Evolutionary conservation across 2,113 vertebrate genomes (phyloP), one percentile per base, ranked within the genome.

Genomic region (Rhynchomys soricoides): DNA sequence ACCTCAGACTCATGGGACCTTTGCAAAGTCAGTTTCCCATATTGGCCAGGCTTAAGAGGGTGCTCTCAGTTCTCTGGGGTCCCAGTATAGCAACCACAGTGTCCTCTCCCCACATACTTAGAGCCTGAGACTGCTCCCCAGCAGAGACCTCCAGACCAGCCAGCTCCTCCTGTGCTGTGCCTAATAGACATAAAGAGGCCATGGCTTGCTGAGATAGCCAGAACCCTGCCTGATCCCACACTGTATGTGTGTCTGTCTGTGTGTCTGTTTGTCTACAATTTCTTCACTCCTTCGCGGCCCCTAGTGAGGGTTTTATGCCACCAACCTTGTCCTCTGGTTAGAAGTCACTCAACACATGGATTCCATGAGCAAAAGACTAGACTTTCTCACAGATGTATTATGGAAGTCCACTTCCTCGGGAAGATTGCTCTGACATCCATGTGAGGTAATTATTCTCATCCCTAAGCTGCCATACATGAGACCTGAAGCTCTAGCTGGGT

Each of bases 401-500:
- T n/a, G 7, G 34, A 68, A 40, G 16, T 1, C 48, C 43, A 34
- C 29, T 78, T 73, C 78, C 62, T 31, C 70, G n/a, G 68, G 62
- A 91, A 86, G 77, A 0, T 0, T 82, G 37, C 26, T 50, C 26
- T 70, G 15, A 87, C 15, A 40, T 74, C 29, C 3, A 0, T 26
- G 43, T 85, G 12, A 92, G 82, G 43, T 31, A 34, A 66, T 10
- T 19, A 1, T 37, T n/a, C 26, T 16, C 21, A 12, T 89, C 15
- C 50, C 15, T 45, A 13, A 26, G 40, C 17, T 50, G 43, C 55
- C 5, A 1, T 2, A 3, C 6, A 3, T 2, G 2, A 16, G 34
- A 26, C 66, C 55, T 2, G 11, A 78, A 48, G 52, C 7, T 40
- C 16, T 43, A 15, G 6, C 40, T 64, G 48, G 40, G 59, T 37